Evolutionary conservation across 2,797 vertebrate species (phyloP).

Genomic region (Sphenopsis melanotis): DNA sequence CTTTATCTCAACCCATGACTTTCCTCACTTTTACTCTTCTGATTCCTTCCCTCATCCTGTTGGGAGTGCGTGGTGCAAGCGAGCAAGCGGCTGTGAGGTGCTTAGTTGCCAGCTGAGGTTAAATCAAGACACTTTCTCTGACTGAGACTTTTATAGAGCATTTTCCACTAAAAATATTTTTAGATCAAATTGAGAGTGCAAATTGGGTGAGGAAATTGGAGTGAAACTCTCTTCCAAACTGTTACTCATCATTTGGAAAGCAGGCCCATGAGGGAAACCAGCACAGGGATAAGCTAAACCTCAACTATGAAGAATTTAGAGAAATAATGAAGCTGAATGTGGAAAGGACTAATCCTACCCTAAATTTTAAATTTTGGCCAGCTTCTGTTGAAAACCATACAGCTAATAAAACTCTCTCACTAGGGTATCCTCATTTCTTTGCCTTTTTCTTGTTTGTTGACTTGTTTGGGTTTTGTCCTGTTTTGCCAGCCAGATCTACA

Average conservation of each 20-base stretch:
- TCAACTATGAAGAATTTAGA: neutral
- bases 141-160: neutral
- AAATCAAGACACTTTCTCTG: neutral
- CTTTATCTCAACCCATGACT: neutral
- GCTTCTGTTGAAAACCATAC: neutral
- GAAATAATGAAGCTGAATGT: neutral
- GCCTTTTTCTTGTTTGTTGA: neutral
- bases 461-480: neutral
- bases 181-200: neutral
- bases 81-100: fast-evolving
- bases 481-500: neutral
- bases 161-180: neutral
- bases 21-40: neutral
- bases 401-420: neutral
- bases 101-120: neutral
- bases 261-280: neutral
- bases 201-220: neutral
- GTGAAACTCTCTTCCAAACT: neutral
- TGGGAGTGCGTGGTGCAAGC: fast-evolving
- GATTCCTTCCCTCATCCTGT: neutral
- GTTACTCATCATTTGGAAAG: neutral
- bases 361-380: neutral
- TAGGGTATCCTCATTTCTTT: neutral
- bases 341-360: neutral
- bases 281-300: neutral